Base-by-base conservation (phyloP, 2,797 vertebrate species). In the Silurus aristotelis region DNA sequence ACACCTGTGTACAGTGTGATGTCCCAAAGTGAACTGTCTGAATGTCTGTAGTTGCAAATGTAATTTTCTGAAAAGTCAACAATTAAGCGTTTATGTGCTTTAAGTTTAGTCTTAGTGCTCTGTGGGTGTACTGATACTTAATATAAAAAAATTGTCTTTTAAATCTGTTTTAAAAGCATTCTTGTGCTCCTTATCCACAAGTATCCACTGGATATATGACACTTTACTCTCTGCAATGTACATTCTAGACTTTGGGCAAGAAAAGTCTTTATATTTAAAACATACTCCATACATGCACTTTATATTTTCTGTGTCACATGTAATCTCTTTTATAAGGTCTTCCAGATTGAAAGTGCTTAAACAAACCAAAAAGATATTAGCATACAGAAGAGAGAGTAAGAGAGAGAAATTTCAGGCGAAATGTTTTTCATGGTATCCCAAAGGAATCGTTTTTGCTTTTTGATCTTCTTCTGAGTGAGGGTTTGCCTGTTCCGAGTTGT, bases 381-480 rank as follows among this genome's bases (percentile, higher is more conserved):
- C 25, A 8, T 68, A 60, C 85, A 88, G 81, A 89, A 87, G 12
- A 89, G 12, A 89, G 80, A 87, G 84, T 85, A 88, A 67, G 88
- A 88, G 25, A 89, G 79, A 56, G 55, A 87, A 10, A 66, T 46
- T 88, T 88, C 87, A 79, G 83, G 60, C 56, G 85, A 48, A 76
- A 86, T 9, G 80, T 85, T 82, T 77, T 78, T 82, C 67, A 89
- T 76, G 19, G 77, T 82, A 56, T 85, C 81, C 80, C 84, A 58
- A 78, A 87, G 80, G 46, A 87, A 87, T 20, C 77, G 22, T 48
- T 86, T 84, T 78, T 88, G 72, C 19, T 70, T 84, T 78, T 86
- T 84, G 22, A 6, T 78, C 78, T 81, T 84, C 43, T 84, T 84
- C 60, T 0, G 19, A 38, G n/a, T 5, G n/a, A 67, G 0, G 64